A percentile compares a stretch with the other conserved stretches of the same genome.
phyloP scores from a whole-genome alignment of 2,113 vertebrate genomes.

The Kryptolebias marmoratus region DNA sequence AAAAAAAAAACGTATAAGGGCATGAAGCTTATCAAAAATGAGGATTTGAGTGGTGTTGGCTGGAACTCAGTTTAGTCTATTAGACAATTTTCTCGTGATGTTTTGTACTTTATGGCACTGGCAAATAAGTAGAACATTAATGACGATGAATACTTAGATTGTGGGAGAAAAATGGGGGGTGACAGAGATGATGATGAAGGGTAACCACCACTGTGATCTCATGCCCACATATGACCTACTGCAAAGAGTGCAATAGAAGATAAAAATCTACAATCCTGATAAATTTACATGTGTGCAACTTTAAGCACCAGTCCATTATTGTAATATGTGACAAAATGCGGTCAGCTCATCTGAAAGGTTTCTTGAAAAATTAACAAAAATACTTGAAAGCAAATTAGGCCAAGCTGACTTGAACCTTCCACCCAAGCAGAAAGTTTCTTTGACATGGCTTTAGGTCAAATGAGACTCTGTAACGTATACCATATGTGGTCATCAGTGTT shows the following conservation, averaged over 20 bases:
- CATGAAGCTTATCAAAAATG: conserved; percentile 12
- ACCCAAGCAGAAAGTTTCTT: neutral
- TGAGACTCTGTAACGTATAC: neutral
- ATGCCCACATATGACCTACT: conserved; percentile 25
- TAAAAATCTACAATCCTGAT: neutral
- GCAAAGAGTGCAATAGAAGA: conserved; percentile 40
- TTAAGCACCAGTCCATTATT: conserved; percentile 7
- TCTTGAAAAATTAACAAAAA: neutral
- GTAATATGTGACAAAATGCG: neutral
- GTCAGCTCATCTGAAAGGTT: neutral
- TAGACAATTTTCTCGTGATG: conserved; percentile 54
- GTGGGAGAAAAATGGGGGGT: conserved; percentile 44
- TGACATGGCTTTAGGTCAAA: neutral
- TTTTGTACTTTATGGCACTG: conserved; percentile 41
- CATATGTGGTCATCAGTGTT: neutral
- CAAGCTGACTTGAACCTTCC: neutral
- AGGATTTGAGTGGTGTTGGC: conserved; percentile 9
- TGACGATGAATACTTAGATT: conserved; percentile 52
- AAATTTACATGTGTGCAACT: conserved; percentile 15
- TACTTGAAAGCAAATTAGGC: neutral
- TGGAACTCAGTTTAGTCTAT: conserved; percentile 25
- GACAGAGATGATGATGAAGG: conserved; percentile 36
- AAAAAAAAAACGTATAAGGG: conserved; percentile 12
- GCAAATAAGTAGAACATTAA: conserved; percentile 52
- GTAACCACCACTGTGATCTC: conserved; percentile 4